Evolutionary conservation across 2,113 vertebrate species (phyloP).

Genomic region (Melanocharis versteri): DNA sequence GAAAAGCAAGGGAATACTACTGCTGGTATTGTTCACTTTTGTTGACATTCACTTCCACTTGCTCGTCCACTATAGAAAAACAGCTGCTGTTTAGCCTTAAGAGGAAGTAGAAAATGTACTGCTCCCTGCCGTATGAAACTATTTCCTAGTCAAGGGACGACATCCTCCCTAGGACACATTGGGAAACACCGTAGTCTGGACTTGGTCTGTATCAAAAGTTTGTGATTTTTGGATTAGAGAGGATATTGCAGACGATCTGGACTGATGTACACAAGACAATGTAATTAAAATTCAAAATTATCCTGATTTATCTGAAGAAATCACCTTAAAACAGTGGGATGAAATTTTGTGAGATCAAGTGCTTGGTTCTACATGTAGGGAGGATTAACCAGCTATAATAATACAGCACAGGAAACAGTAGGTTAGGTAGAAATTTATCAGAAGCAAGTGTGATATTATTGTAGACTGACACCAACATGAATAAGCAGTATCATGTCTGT

Average conservation of each 20-base stretch:
- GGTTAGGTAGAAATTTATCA: background rate
- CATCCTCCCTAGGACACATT: background rate
- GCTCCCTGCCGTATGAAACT: background rate
- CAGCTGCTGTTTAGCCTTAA: background rate
- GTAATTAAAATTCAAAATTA: background rate
- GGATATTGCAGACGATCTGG: background rate
- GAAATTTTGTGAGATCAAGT: background rate
- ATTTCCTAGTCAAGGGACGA: background rate
- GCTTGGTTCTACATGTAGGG: background rate
- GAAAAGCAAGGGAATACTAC: background rate
- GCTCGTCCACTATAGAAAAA: background rate
- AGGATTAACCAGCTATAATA: background rate
- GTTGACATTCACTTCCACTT: background rate
- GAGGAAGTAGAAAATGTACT: background rate
- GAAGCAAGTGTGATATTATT: background rate
- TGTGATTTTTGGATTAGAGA: background rate
- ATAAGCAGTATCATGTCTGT: background rate
- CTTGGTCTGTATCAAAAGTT: background rate
- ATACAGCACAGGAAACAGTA: background rate
- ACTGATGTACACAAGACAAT: background rate
- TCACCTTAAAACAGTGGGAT: background rate
- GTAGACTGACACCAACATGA: background rate
- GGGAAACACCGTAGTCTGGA: background rate
- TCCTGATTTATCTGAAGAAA: background rate
- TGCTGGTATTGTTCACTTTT: background rate